Conservation (phyloP, 2,797 vertebrate genomes). For the Catharus ustulatus region DNA sequence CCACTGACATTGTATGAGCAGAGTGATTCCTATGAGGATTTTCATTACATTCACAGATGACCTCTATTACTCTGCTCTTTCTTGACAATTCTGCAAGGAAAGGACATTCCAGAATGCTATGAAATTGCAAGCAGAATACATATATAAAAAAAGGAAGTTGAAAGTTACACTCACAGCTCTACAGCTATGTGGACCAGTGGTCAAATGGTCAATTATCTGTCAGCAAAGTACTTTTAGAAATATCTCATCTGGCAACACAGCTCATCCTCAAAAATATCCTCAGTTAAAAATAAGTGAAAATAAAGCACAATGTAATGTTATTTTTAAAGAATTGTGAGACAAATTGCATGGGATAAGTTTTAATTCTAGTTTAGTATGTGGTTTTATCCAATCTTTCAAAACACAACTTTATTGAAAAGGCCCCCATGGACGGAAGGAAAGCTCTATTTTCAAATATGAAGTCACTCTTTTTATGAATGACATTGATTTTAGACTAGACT, state of each 20-base stretch:
- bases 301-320: not conserved
- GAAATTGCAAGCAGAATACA: slow-evolving; percentile 2
- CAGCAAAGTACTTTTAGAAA: slow-evolving; percentile 3
- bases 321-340: not conserved
- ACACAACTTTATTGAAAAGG: not conserved
- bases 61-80: slow-evolving; percentile 44
- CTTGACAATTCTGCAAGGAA: not conserved
- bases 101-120: slow-evolving; percentile 3
- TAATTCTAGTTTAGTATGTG: not conserved
- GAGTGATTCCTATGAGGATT: slow-evolving; percentile 25
- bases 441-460: not conserved
- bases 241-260: not conserved
- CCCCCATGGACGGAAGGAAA: fast-evolving
- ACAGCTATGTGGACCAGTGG: not conserved
- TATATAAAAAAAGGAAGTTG: not conserved
- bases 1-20: not conserved
- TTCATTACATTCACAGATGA: slow-evolving; percentile 50
- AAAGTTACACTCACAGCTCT: not conserved
- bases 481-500: not conserved
- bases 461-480: not conserved
- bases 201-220: slow-evolving; percentile 35
- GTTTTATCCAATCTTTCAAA: not conserved
- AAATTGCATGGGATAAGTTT: not conserved
- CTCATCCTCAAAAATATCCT: not conserved
- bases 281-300: not conserved